Evolutionary conservation across 2,797 vertebrate genomes (phyloP), one percentile per base, ranked within the genome.

Genomic region (Arrhamphus sclerolepis): DNA sequence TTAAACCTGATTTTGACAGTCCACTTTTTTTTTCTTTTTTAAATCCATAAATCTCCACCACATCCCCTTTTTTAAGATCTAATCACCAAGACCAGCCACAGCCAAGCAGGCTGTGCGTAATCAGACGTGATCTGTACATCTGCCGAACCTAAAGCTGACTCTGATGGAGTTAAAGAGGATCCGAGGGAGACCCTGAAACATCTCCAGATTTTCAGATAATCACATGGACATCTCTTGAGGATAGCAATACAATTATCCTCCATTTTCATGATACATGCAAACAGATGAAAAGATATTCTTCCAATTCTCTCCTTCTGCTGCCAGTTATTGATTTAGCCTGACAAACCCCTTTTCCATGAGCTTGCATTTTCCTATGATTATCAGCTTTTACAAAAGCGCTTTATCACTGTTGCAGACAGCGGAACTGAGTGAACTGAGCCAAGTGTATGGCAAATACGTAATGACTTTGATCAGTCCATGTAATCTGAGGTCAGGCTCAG

Each of bases 381-480:
- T 74, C 84, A 70, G 80, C 82, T 77, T 82, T 76, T 51, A 22
- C 46, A 42, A 73, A 85, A 91, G 87, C 71, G 55, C 84, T 88
- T 88, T 82, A 84, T 19, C 70, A 78, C 72, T 24, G 55, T 54
- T 47, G 62, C 53, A 44, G 61, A 65, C 65, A 11, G 51, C 43
- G 55, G 48, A 60, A 73, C 61, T 26, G 56, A 81, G 77, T 11
- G n/a, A n/a, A n/a, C n/a, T n/a, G n/a, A n/a, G 2, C 39, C 22
- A 56, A 18, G 11, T 70, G 28, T 40, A 74, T 48, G 68, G 65
- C 67, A 46, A 46, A 80, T 50, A 61, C 70, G 81, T 75, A 56
- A 75, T 43, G 48, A 75, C 56, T 81, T 76, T 65, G 60, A 81
- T 81, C 80, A 39, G 70, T 18, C n/a, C 40, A 38, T 14, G 63